Evolutionary conservation across 2,113 vertebrate species (phyloP).

Genomic region (Tor tambroides): DNA sequence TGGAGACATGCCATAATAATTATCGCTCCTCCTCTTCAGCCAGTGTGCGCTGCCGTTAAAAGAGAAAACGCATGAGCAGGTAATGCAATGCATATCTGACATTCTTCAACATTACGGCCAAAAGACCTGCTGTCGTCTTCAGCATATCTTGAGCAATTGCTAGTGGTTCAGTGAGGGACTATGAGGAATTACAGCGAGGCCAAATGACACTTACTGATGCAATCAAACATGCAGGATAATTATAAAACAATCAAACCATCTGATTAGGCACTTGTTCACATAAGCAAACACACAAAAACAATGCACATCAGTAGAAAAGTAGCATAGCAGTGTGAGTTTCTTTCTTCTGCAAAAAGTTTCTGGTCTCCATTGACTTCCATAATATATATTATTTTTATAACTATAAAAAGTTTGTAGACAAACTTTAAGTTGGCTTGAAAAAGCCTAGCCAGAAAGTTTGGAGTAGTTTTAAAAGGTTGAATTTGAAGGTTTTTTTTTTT

Average conservation of each 20-base stretch:
- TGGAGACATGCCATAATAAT: conserved; percentile 68
- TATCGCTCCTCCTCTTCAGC: conserved; percentile 75
- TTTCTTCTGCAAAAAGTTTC: too few species aligned
- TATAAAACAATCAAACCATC: conserved; percentile 6
- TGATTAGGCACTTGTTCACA: background rate
- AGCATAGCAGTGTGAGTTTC: background rate
- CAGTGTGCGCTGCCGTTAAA: conserved; percentile 51
- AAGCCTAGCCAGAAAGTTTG: too few species aligned
- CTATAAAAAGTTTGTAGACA: too few species aligned
- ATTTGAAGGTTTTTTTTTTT: too few species aligned
- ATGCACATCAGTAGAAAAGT: too few species aligned
- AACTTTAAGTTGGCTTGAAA: too few species aligned
- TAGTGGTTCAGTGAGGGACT: conserved; percentile 30
- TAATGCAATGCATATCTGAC: conserved; percentile 58
- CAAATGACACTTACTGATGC: conserved; percentile 44
- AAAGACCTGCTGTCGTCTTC: conserved; percentile 4
- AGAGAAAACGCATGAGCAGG: conserved; percentile 52
- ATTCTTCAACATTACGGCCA: conserved; percentile 50
- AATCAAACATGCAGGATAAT: conserved; percentile 47
- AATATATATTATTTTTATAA: too few species aligned
- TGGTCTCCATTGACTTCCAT: too few species aligned
- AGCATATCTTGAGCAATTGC: background rate
- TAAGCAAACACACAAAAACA: background rate
- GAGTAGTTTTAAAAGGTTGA: too few species aligned
- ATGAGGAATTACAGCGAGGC: conserved; percentile 49